These are phyloP conservation scores for Progne subis DNA, from an alignment of 2,113 vertebrate species.

Conservation along the genomic window DNA sequence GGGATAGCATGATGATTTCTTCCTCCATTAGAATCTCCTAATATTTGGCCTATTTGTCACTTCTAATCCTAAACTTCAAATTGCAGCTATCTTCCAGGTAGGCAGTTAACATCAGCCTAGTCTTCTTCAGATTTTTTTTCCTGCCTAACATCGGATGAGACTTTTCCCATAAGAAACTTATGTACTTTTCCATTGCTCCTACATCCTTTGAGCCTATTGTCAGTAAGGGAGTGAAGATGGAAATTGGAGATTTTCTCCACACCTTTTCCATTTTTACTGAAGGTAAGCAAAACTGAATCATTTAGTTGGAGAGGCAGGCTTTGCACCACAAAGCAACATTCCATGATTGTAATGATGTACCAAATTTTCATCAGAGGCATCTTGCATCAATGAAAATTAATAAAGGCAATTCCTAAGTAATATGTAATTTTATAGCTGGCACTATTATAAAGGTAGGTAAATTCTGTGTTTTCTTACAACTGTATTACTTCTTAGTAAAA, in stretches of 20 bases:
- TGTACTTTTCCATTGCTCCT: neutral
- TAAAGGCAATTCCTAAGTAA: neutral
- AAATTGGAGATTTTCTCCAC: neutral
- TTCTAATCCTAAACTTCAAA: neutral
- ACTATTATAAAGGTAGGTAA: slow-evolving; percentile 6
- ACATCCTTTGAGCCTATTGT: neutral
- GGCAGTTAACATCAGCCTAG: neutral
- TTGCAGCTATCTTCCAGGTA: neutral
- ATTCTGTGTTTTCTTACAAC: slow-evolving; percentile 19
- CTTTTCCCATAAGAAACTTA: neutral
- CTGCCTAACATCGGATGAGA: neutral
- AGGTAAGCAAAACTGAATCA: neutral
- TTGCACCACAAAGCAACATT: neutral
- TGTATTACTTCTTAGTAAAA: neutral
- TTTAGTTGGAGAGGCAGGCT: neutral
- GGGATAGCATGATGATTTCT: neutral
- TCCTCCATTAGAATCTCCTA: neutral
- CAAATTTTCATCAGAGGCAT: neutral
- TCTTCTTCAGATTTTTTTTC: neutral
- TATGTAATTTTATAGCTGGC: slow-evolving; percentile 7
- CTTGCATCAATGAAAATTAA: neutral
- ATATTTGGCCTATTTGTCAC: neutral
- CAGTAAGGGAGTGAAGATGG: neutral
- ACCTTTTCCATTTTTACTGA: neutral
- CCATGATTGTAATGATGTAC: neutral